Evolutionary conservation across 2,113 vertebrate genomes (phyloP), one percentile per base, ranked within the genome.

Genomic region (Zingel zingel): DNA sequence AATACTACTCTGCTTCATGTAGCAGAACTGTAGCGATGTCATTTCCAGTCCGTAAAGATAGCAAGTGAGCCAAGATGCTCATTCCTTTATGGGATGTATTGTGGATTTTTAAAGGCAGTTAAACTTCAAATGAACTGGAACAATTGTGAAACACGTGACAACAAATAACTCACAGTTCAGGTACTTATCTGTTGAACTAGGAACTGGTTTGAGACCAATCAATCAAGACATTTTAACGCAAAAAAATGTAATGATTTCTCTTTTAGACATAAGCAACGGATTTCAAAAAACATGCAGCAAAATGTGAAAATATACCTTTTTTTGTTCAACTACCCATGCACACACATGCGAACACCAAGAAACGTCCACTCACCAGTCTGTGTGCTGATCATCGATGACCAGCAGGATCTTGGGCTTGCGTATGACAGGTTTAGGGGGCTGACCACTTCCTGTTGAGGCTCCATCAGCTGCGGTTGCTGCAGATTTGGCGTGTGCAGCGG

Each of bases 351-450:
- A 43, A 43, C 39, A 43, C 8, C 27, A 56, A 12, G 1, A 23
- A 61, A 6, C 9, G n/a, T 39, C 5, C 23, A 89, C 97, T 97
- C 94, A 99, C 98, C 98, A 99, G 88, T 99, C 97, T 0, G 97
- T 99, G 92, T 98, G 98, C 0, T 94, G 95, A 0, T 99, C 98
- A 1, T 99, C 98, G 0, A 99, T 95, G 81, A 99, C 96, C 92
- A 99, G 82, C 53, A 99, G 95, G 80, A 97, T 90, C 91, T 97
- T 97, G 83, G 98, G 98, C 83, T 97, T 99, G 63, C 97, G 96
- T 11, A 96, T 74, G 12, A 92, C 51, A 11, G 92, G 88, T 65
- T 94, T 95, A 25, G 84, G 63, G 0, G 86, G 85, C 59, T 89
- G 86, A 0, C 81, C 57, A 2, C 63, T 21, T 15, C 86, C 81